phyloP scores from a whole-genome alignment of 2,888 invertebrate genomes.

The Incurvaria masculella region DNA sequence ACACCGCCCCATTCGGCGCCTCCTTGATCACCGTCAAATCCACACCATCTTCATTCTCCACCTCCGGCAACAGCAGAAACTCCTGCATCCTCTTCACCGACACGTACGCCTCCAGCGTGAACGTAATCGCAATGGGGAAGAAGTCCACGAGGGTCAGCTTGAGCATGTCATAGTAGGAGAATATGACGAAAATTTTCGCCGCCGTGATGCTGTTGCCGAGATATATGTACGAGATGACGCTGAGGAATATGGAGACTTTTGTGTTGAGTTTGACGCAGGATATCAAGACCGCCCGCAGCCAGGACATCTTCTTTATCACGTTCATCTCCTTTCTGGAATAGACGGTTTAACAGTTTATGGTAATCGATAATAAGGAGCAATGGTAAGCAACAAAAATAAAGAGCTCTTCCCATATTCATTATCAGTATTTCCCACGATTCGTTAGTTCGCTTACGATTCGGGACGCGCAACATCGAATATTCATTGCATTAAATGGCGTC shows the following conservation, averaged over 20 bases:
- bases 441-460: no score
- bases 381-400: not conserved
- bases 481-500: no score
- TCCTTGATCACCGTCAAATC: slow-evolving; percentile 36
- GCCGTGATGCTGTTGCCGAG: slow-evolving; percentile 66
- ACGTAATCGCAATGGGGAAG: slow-evolving; percentile 74
- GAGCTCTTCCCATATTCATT: not conserved
- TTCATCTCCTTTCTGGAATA: slow-evolving; percentile 62
- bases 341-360: no score
- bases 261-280: slow-evolving; percentile 75
- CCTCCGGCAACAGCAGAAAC: slow-evolving; percentile 51
- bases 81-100: slow-evolving; percentile 69
- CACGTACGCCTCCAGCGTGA: slow-evolving; percentile 72
- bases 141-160: slow-evolving; percentile 77
- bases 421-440: no score
- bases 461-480: no score
- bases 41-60: slow-evolving; percentile 35
- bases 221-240: slow-evolving; percentile 66
- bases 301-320: slow-evolving; percentile 63
- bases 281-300: slow-evolving; percentile 64
- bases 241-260: slow-evolving; percentile 74
- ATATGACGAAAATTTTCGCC: slow-evolving; percentile 73
- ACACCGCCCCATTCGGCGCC: slow-evolving; percentile 28
- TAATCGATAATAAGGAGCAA: not conserved
- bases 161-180: slow-evolving; percentile 77